Base-by-base conservation (phyloP, 2,113 vertebrate species). In the Arenaria interpres region DNA sequence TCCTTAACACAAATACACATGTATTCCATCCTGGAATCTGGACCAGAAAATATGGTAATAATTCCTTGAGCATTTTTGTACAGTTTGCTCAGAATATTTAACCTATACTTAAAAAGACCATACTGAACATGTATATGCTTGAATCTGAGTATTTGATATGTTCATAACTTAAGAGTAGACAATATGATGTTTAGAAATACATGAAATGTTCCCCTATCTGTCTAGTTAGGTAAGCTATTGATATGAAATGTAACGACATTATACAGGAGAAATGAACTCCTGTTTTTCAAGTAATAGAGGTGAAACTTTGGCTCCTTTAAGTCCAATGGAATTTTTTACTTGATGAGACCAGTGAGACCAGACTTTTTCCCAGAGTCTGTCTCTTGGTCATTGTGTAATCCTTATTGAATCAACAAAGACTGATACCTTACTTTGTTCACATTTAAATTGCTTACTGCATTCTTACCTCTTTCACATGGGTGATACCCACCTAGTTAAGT, bases 91-190 rank as follows among this genome's bases (percentile, higher is more conserved):
- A 51, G 35, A 83, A 51, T 68, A 68, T 72, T 85, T 82, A 64
- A 60, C 28, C 12, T 72, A 37, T 39, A 9, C 8, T 79, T 75
- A 22, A 71, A 94, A 85, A 46, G 30, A 67, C 4, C 14, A 12
- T 15, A 22, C 14, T 53, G 33, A 74, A 53, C 8, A n/a, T 20
- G 2, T 14, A 57, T 59, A 73, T 71, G 56, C 35, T 66, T 80
- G 27, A 23, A 48, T 46, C 0, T 0, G 0, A 50, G 17, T 50
- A 50, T 59, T 82, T 23, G 9, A 39, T 57, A 69, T 89, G 18
- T 3, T 3, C 28, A 21, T 77, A 73, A 83, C 14, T 53, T 90
- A 45, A 64, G 67, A 68, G 22, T 15, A 69, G 28, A 46, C 6
- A 46, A 22, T 59, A 71, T 18, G 30, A 32, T 20, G 85, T 80